Evolutionary conservation across 2,797 vertebrate species (phyloP), one percentile per base, ranked within the genome.

Genomic region (Ambastaia sidthimunki): DNA sequence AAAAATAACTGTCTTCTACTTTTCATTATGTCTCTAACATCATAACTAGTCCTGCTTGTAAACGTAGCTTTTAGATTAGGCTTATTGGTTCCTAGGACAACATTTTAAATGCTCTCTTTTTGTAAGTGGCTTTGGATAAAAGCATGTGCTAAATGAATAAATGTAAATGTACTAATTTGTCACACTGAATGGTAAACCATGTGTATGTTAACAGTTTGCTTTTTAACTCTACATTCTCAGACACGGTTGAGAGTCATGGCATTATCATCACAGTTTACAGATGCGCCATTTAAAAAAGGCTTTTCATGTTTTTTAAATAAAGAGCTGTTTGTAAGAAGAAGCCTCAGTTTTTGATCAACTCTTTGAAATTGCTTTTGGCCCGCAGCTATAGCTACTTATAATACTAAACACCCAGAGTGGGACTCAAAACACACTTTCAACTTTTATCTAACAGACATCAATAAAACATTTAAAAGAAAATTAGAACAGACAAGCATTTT

Each of bases 121-220:
- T 1, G 41, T 44, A 44, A 44, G 41, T 44, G 1, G 10, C 41
- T 44, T 44, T 37, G 34, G 34, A 37, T 37, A 11, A 44, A 44
- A 44, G 41, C 9, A 11, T 44, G 7, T 11, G 41, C 41, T 44
- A 10, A 44, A 44, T 44, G 41, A 44, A 44, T 44, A 44, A 44
- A 44, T 44, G 41, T 44, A 44, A 37, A 37, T 7, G 34, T 37
- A 37, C n/a, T n/a, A 37, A 70, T 78, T 78, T n/a, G 54, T 68
- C 66, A 60, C 18, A 16, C 18, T 47, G 50, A 37, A 59, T 68
- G 3, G 18, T n/a, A 15, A 31, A 16, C 3, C 34, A 19, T 54
- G 31, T 34, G 60, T 1, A 66, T 60, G 25, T 62, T 19, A 23
- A 57, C 19, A 57, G 23, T 28, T 44, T 6, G 55, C 63, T 59